Evolutionary conservation across 2,113 vertebrate species (phyloP).

Genomic region (Protobothrops flavoviridis): DNA sequence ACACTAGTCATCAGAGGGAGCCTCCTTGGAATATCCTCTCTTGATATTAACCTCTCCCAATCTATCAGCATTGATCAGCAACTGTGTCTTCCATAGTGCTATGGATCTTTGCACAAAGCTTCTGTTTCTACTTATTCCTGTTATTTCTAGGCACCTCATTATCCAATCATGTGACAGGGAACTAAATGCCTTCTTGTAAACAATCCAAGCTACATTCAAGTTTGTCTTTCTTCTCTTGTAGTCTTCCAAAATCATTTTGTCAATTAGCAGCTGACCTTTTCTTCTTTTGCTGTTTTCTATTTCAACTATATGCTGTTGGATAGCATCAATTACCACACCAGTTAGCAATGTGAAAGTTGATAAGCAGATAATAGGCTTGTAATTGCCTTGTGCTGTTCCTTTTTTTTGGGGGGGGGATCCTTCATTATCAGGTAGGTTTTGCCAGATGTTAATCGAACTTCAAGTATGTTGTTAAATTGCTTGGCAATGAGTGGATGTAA

Average conservation of each 20-base stretch:
- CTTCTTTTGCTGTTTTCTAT: not conserved
- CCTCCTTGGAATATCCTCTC: not conserved
- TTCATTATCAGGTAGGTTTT: not conserved
- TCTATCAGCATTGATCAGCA: not conserved
- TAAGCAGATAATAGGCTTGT: not conserved
- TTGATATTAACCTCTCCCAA: not conserved
- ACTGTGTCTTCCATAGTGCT: not conserved
- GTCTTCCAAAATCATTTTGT: not conserved
- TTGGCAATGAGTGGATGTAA: not conserved
- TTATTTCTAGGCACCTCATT: not conserved
- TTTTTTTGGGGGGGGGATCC: not conserved
- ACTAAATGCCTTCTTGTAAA: not conserved
- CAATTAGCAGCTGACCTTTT: not conserved
- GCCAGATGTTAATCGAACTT: not conserved
- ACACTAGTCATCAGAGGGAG: not conserved
- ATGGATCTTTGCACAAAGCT: not conserved
- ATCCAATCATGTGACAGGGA: not conserved
- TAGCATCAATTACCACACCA: not conserved
- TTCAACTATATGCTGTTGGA: not conserved
- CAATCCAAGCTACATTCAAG: not conserved
- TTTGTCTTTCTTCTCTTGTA: not conserved
- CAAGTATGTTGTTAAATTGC: not conserved
- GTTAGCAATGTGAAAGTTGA: not conserved
- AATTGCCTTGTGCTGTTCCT: not conserved
- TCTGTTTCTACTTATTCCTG: not conserved